Base-by-base conservation (phyloP, 2,113 vertebrate genomes). In the Petrocephalus zakoni region DNA sequence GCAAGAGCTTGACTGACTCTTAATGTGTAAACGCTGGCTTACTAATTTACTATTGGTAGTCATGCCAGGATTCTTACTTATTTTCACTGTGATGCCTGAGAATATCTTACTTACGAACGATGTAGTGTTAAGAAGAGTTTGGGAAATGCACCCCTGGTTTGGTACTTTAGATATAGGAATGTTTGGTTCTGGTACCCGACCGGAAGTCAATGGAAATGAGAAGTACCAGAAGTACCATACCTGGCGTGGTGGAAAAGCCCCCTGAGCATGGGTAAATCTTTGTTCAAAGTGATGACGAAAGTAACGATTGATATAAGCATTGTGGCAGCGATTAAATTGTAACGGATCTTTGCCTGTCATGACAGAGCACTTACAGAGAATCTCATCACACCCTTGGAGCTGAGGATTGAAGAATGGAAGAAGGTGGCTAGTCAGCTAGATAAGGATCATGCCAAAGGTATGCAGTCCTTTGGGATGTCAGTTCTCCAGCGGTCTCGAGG, bases 381-480 rank as follows among this genome's bases (percentile, higher is more conserved):
- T 90, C 93, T 97, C 87, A 95, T 97, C 88, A 93, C 90, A 52
- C 96, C 96, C 0, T 91, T 96, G 58, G 96, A 96, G 91, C 8
- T 94, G 68, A 96, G 95, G 88, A 95, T 97, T 89, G 96, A 97
- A 88, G 96, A 97, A 91, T 97, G 96, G 96, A 96, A 96, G 42
- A 97, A 96, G 88, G 93, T 93, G 87, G 94, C 95, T 17, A 94
- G 92, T 91, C 96, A 96, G 93, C 93, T 97, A 88, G 96, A 97
- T 92, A 97, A 97, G 89, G 96, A 97, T 90, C 96, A 97, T 0
- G 95, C 96, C 56, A 97, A 97, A 95, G 96, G 96, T 96, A 91
- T 0, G 82, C 22, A 5, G 37, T 83, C 58, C 56, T 25, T 34
- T 46, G 15, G 29, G 29, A 29, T 2, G 0, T 5, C 81, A 29